Conservation (phyloP, 2,888 invertebrate species). For the Calameuta filiformis region DNA sequence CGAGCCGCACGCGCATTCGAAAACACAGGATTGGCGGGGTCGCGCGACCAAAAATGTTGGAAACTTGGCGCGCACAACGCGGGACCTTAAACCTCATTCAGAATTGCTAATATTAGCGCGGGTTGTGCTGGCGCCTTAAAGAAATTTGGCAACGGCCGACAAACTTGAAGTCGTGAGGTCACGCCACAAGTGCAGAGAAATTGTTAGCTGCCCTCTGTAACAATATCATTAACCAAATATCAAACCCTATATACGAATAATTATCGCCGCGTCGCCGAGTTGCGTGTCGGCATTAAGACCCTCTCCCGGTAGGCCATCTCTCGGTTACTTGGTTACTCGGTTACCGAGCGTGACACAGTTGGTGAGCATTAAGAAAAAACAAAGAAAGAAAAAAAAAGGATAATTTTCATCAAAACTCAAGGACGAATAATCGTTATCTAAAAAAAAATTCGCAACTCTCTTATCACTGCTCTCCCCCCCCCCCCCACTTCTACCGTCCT, state of each 20-base stretch:
- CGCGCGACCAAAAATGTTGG: background rate
- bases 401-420: background rate
- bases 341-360: constrained; percentile 29
- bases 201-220: constrained; percentile 37
- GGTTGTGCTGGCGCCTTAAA: constrained; percentile 30
- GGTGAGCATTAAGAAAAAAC: constrained; percentile 1
- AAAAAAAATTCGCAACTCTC: background rate
- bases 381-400: background rate
- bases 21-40: background rate
- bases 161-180: constrained; percentile 11
- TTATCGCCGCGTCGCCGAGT: background rate
- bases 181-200: constrained; percentile 26
- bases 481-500: background rate
- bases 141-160: constrained; percentile 35
- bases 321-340: constrained; percentile 51
- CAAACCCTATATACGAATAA: background rate
- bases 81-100: constrained; percentile 32
- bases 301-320: too few relatives aligned
- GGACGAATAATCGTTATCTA: background rate
- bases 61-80: background rate
- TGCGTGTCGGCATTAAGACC: background rate
- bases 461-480: background rate
- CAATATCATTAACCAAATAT: background rate
- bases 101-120: constrained; percentile 48
- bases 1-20: constrained; percentile 1